Evolutionary conservation across 1,140 invertebrate genomes (phyloP), one percentile per base, ranked within the genome.

Genomic region (Cryptotermes secundus): DNA sequence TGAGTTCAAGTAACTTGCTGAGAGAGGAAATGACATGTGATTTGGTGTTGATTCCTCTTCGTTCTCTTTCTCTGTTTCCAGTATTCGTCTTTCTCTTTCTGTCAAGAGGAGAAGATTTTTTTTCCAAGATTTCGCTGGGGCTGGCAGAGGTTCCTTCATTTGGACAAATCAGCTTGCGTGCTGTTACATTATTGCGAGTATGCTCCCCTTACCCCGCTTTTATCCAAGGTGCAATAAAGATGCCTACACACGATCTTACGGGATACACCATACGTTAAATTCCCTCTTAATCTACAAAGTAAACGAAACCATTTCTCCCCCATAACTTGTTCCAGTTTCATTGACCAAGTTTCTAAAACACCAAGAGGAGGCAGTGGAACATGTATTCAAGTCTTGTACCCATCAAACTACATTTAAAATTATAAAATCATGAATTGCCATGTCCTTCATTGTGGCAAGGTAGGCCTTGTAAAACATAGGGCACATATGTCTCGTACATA

Each of bases 1-100:
- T 72, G 59, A 72, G 59, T n/a, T 72, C 26, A 72, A 72, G 59
- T n/a, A 72, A 72, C 26, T 72, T 72, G n/a, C 31, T 72, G 59
- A 31, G 14, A 72, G 59, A 72, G 59, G 59, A 72, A 72, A 72
- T 72, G 59, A 72, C 26, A 26, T 72, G 26, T 72, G 59, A 72
- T 72, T 72, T 72, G 59, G 59, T 72, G 59, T 72, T 72, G 59
- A 72, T 72, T 72, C 59, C 26, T 72, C 26, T n/a, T n/a, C 26
- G 7, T n/a, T 72, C 2, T 72, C 26, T 72, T 65, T 31, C 26
- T n/a, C 59, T 72, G n/a, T 3, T 72, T 72, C 59, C 31, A 7
- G 26, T 72, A 72, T 3, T n/a, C 59, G n/a, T 72, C 53, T 72
- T 12, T 31, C 59, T 72, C 59, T 31, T 12, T 31, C 59, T n/a